Percentiles rank a stretch among this genome's conserved stretches.
Conservation (phyloP, 2,113 vertebrate species). For the Girardinichthys multiradiatus region DNA sequence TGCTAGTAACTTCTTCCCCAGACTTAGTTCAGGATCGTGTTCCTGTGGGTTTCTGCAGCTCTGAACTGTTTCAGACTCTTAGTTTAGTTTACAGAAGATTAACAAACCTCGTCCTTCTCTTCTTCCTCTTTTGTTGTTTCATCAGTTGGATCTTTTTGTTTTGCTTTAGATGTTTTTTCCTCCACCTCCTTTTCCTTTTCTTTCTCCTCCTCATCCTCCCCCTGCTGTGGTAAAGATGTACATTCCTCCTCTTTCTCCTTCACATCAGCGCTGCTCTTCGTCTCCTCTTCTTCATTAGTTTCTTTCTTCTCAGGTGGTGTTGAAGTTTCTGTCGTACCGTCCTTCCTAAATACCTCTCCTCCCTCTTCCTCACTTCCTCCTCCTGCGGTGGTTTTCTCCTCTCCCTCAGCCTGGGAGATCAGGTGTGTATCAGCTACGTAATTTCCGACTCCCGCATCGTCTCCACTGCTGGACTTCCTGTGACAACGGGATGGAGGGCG, state of each 20-base stretch:
- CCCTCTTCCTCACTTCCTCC: background rate
- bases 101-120: slow-evolving; percentile 9
- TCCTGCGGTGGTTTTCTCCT: background rate
- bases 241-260: slow-evolving; percentile 1
- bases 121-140: background rate
- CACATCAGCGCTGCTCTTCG: background rate
- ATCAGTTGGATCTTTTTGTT: background rate
- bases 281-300: slow-evolving; percentile 1
- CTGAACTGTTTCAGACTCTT: too few relatives aligned
- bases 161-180: background rate
- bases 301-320: background rate
- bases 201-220: background rate
- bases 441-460: slow-evolving; percentile 8
- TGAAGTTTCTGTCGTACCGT: slow-evolving; percentile 1
- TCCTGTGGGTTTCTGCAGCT: too few relatives aligned
- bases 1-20: too few relatives aligned
- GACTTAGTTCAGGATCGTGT: too few relatives aligned
- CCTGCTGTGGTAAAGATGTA: background rate
- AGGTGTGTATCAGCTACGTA: slow-evolving; percentile 11
- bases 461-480: slow-evolving; percentile 70
- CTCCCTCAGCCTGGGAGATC: background rate
- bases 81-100: background rate
- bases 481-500: slow-evolving; percentile 76
- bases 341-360: slow-evolving; percentile 11
- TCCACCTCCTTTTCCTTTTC: background rate